Base-by-base conservation (phyloP, 2,797 vertebrate genomes). In the Takifugu rubripes region DNA sequence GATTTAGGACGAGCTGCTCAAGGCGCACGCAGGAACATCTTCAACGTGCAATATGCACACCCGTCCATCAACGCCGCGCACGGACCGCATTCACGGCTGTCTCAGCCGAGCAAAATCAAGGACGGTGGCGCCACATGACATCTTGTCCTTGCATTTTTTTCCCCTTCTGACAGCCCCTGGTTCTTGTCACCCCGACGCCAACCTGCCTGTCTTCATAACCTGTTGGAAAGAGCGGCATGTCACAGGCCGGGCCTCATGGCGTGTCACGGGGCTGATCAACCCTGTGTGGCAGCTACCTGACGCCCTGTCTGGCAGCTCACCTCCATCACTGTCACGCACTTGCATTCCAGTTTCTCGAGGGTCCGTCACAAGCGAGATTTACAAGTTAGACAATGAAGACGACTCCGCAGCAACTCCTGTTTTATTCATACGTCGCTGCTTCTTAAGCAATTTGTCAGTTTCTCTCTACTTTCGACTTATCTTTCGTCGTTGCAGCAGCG, bases 261-360 rank as follows among this genome's bases (percentile, higher is more conserved):
- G 58, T 74, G 79, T 85, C 72, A 81, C 70, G 6, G 55, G 68
- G 75, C 69, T 64, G 77, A 87, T 83, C 78, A 73, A 77, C 74
- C 42, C 59, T 56, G 66, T 56, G 58, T 84, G 88, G 85, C 81
- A 81, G 83, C 82, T 82, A 84, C 82, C 87, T 82, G 82, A 85
- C 70, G 79, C 82, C 77, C 48, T 29, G 81, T 84, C 83, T 80
- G 73, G 78, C 79, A 79, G 75, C 75, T 81, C 75, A 61, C 77
- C 83, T 88, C 78, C 75, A 78, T 88, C 81, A 84, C 72, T 88
- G 86, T 89, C 86, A 86, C 50, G 11, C 75, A 56, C 79, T 70
- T 59, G 50, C 84, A 88, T 90, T 90, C 81, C 83, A 72, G 64
- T 45, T 82, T 75, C 76, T 72, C 25, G 0, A 75, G 71, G 74